Conservation (phyloP, 2,113 vertebrate species). For the Caracal caracal region DNA sequence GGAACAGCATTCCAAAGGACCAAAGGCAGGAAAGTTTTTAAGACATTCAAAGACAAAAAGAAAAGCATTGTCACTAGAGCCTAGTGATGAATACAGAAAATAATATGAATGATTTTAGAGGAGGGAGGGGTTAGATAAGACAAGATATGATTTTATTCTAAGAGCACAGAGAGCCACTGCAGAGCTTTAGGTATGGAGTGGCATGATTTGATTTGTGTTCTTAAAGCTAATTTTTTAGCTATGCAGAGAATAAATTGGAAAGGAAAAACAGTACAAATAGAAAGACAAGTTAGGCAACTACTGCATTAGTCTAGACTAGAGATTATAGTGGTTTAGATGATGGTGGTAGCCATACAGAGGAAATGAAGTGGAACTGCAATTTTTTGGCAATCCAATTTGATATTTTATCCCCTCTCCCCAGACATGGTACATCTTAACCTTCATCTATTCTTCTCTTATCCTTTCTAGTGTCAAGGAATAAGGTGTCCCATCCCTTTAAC, state of each 20-base stretch:
- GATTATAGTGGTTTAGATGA: not conserved
- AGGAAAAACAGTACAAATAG: not conserved
- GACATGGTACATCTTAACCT: not conserved
- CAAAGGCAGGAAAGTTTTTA: not conserved
- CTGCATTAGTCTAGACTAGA: not conserved
- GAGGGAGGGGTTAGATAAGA: not conserved
- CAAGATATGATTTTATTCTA: not conserved
- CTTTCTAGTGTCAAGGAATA: conserved; percentile 4
- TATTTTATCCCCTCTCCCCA: not conserved
- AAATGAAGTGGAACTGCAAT: not conserved
- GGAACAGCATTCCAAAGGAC: not conserved
- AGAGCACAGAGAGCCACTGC: not conserved
- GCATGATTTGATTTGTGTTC: not conserved
- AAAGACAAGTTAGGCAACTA: not conserved
- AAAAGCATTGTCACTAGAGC: not conserved
- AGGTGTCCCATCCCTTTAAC: not conserved
- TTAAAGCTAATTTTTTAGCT: not conserved
- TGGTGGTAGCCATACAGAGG: not conserved
- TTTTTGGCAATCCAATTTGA: not conserved
- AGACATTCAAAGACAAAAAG: not conserved
- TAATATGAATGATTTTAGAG: not conserved
- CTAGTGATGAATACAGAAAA: not conserved
- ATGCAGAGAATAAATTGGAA: not conserved
- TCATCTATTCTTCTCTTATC: not conserved
- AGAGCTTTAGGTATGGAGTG: not conserved